Evolutionary conservation across 2,888 invertebrate genomes (phyloP), one percentile per base, ranked within the genome.

Genomic region (Halictus ligatus): DNA sequence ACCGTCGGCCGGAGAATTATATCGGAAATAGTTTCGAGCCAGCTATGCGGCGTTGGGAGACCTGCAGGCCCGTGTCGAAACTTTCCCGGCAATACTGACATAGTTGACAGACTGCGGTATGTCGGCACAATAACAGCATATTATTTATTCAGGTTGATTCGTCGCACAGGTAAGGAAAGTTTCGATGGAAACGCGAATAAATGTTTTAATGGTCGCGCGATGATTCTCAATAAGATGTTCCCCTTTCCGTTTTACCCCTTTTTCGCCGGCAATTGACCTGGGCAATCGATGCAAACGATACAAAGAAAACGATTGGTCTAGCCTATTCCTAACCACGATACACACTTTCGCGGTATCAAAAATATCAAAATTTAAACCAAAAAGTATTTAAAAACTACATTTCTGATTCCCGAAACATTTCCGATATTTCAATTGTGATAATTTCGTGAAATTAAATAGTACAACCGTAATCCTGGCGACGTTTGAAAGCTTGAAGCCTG

Each of bases 121-220:
- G 89, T 87, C 88, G 87, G 87, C 89, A 89, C 89, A 90, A 91
- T 92, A 91, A 92, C 91, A 78, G 88, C 88, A 85, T 88, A 92
- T 92, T 92, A 92, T 92, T 92, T 92, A 90, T 86, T 80, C 82
- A 78, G 67, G 48, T 67, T 75, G 79, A 87, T 82, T 85, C 74
- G 77, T 60, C 80, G 86, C 75, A 74, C 54, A 54, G 86, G 86
- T 78, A 82, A 58, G 48, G 48, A 76, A 86, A 82, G 86, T 87
- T 81, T 81, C 81, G 81, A 85, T 86, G 86, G 75, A 67, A 82
- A 76, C 58, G 29, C 86, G 82, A 87, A 86, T 83, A 86, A 87
- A 87, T 73, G 77, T 80, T 82, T 74, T 54, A 74, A 60, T 58
- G 78, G 77, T 15, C 79, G 87, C 77, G 67, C 83, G 82, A 82